A percentile compares a stretch with the other conserved stretches of the same genome.
phyloP scores from a whole-genome alignment of 2,888 invertebrate genomes.

The Podotricha telesiphe region DNA sequence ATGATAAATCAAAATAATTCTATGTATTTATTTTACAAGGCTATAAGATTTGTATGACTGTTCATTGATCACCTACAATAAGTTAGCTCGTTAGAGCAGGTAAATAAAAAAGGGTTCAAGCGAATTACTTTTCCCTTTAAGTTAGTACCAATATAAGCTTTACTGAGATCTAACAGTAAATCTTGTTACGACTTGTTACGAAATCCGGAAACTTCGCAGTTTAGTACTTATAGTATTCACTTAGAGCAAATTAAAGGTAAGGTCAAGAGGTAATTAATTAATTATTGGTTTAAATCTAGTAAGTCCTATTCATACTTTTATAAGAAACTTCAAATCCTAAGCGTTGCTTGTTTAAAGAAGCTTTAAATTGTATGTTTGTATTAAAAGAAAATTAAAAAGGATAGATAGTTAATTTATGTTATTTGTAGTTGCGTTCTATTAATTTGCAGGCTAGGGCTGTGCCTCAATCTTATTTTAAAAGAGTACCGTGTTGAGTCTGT shows the following conservation, averaged over 20 bases:
- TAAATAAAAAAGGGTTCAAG: constrained; percentile 39
- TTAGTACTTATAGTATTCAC: constrained; percentile 24
- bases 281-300: not conserved
- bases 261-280: not conserved
- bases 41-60: not conserved
- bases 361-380: no score
- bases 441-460: no score
- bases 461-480: no score
- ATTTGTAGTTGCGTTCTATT: no score
- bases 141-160: constrained; percentile 43
- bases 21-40: not conserved
- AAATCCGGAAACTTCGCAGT: constrained; percentile 27
- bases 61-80: not conserved
- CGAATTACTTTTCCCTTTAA: constrained; percentile 33
- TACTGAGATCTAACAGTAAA: constrained; percentile 41
- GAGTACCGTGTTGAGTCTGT: no score
- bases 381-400: no score
- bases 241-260: constrained; percentile 16
- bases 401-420: no score
- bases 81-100: constrained; percentile 9
- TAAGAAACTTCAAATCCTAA: no score
- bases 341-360: no score
- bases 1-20: not conserved
- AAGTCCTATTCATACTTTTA: not conserved
- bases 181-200: constrained; percentile 41